phyloP scores from a whole-genome alignment of 1,140 invertebrate genomes.

The Drosophila gunungcola region DNA sequence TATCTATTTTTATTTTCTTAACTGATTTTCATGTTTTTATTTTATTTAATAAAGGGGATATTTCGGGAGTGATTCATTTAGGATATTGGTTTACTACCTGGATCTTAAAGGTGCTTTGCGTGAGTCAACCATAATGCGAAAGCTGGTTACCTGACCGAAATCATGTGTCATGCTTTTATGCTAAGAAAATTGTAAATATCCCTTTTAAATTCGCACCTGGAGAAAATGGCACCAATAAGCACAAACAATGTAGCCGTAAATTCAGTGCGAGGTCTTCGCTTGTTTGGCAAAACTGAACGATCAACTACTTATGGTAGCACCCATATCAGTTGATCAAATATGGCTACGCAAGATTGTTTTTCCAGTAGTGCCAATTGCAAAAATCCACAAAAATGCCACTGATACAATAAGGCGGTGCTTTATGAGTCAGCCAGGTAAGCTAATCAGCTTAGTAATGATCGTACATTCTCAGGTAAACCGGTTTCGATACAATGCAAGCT shows the following conservation, averaged over 20 bases:
- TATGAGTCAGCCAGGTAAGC: conserved; percentile 30
- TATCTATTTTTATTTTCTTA: conserved; percentile 4
- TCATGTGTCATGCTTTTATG: conserved; percentile 38
- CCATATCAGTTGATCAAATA: conserved; percentile 34
- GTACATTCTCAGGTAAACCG: conserved; percentile 29
- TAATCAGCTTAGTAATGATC: conserved; percentile 29
- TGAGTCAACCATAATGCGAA: conserved; percentile 32
- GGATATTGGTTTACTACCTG: conserved; percentile 8
- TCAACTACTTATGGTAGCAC: conserved; percentile 18
- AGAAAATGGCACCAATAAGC: conserved; percentile 1
- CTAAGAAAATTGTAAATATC: conserved; percentile 12
- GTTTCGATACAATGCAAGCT: conserved; percentile 23
- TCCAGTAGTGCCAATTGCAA: conserved; percentile 48
- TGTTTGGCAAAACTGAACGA: conserved; percentile 1
- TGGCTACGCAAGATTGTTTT: conserved; percentile 10
- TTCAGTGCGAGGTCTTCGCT: conserved; percentile 1
- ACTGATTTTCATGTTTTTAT: conserved; percentile 1
- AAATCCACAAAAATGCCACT: conserved; percentile 35
- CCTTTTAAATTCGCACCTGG: background rate
- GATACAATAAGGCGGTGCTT: conserved; percentile 7
- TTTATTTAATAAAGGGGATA: background rate
- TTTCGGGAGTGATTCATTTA: conserved; percentile 18
- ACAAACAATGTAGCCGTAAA: conserved; percentile 20
- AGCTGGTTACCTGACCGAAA: conserved; percentile 17
- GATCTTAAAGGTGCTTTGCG: conserved; percentile 2